Evolutionary conservation across 2,797 vertebrate species (phyloP).

Genomic region (Pangasius larnaudii): DNA sequence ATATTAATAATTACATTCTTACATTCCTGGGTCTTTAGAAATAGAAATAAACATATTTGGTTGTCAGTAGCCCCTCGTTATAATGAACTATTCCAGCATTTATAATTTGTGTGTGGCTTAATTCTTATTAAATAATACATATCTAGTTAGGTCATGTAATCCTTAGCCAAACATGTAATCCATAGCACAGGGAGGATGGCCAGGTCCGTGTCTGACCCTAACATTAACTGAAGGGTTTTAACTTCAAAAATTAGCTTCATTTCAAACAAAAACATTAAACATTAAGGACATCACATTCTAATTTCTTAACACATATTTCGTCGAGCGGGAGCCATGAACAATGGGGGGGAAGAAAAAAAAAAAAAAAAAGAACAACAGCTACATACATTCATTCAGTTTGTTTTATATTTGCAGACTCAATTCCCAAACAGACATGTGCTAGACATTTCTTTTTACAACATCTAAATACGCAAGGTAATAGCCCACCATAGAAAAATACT

Average conservation of each 20-base stretch:
- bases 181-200: conserved; percentile 28
- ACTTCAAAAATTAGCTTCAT: conserved; percentile 28
- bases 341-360: background rate
- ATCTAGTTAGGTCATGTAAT: background rate
- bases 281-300: background rate
- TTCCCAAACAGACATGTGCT: conserved; percentile 47
- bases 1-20: conserved; percentile 29
- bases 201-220: conserved; percentile 3
- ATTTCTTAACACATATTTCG: background rate
- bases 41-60: conserved; percentile 53
- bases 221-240: conserved; percentile 30
- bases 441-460: conserved; percentile 49
- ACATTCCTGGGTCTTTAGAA: conserved; percentile 59
- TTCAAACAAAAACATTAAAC: background rate
- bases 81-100: conserved; percentile 36
- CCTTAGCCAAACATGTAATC: conserved; percentile 5
- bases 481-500: conserved; percentile 57
- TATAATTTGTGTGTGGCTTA: conserved; percentile 11
- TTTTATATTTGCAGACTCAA: conserved; percentile 52
- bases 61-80: conserved; percentile 44
- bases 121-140: conserved; percentile 12
- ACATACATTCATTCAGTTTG: conserved; percentile 60
- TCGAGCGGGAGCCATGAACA: background rate
- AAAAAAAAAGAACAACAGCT: conserved; percentile 19
- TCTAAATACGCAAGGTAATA: conserved; percentile 45